phyloP scores from a whole-genome alignment of 2,113 vertebrate species.

The Onychostruthus taczanowskii region DNA sequence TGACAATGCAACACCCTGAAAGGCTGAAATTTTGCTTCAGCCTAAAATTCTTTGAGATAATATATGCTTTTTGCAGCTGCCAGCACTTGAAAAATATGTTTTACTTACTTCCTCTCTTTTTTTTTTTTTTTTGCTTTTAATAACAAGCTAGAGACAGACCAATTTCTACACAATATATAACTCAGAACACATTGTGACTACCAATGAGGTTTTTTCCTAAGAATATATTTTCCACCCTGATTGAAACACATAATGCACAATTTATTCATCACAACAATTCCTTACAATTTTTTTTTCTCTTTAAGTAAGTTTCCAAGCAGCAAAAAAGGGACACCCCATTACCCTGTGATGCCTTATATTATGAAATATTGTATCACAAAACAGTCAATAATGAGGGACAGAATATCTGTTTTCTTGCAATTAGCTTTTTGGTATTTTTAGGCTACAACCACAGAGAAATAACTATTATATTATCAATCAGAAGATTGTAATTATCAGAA shows the following conservation, averaged over 20 bases:
- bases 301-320: background rate
- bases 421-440: background rate
- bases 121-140: background rate
- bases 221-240: background rate
- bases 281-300: background rate
- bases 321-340: background rate
- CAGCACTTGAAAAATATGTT: conserved; percentile 30
- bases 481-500: too few relatives aligned
- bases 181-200: background rate
- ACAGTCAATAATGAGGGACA: background rate
- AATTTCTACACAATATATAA: conserved; percentile 20
- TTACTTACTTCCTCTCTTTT: background rate
- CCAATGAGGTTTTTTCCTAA: background rate
- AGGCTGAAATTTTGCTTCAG: conserved; percentile 17
- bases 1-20: background rate
- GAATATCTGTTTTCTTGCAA: background rate
- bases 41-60: conserved; percentile 8
- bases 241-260: background rate
- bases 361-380: background rate
- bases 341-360: background rate
- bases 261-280: background rate
- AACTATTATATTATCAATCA: background rate
- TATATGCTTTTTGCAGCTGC: conserved; percentile 21
- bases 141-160: conserved; percentile 14
- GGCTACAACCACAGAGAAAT: background rate